phyloP scores from a whole-genome alignment of 1,140 invertebrate species.

The Rhizoglyphus robini region DNA sequence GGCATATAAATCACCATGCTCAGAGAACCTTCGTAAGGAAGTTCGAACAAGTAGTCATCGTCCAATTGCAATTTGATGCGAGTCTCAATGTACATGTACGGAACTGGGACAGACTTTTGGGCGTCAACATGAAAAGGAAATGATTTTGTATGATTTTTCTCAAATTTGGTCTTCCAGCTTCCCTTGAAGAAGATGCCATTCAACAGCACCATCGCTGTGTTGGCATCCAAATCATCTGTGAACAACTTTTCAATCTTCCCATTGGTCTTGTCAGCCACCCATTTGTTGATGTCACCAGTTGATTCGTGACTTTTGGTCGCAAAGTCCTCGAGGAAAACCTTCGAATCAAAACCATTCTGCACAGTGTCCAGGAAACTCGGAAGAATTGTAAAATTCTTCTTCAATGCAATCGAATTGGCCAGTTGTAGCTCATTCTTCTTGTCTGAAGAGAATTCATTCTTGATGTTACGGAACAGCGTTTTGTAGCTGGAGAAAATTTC shows the following conservation, averaged over 20 bases:
- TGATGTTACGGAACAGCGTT: too few species aligned
- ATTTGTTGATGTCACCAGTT: conserved; percentile 48
- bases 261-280: conserved; percentile 51
- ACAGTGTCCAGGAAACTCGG: background rate
- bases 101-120: background rate
- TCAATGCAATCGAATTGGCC: background rate
- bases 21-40: background rate
- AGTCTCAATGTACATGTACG: background rate
- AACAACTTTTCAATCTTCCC: conserved; percentile 48
- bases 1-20: background rate
- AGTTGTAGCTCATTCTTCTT: background rate
- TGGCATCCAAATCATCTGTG: background rate
- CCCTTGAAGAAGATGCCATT: conserved; percentile 72
- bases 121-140: too few species aligned
- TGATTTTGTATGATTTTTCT: too few species aligned
- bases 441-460: too few species aligned
- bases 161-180: conserved; percentile 56
- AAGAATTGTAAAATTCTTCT: background rate
- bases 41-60: background rate
- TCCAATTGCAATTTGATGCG: background rate
- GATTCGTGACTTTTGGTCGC: too few species aligned
- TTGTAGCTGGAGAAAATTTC: too few species aligned
- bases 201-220: conserved; percentile 45
- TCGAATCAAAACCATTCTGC: background rate
- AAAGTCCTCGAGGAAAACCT: conserved; percentile 27